Evolutionary conservation across 2,888 invertebrate species (phyloP).

Genomic region (Archaeoteleia sp.): DNA sequence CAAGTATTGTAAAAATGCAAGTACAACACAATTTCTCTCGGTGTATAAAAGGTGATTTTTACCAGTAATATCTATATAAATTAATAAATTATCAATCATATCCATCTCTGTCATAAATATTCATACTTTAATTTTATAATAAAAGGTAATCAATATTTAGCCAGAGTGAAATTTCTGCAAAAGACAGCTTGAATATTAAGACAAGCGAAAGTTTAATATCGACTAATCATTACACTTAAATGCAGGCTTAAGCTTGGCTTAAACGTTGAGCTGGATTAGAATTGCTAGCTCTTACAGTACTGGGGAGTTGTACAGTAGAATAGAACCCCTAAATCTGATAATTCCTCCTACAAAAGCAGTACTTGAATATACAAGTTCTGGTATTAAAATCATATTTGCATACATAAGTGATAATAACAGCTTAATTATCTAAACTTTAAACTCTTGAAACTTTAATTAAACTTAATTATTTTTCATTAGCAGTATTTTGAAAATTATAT

Average conservation of each 20-base stretch:
- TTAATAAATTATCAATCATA: no score
- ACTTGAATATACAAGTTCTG: slow-evolving; percentile 18
- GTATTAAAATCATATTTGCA: slow-evolving; percentile 10
- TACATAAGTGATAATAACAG: no score
- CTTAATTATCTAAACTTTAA: no score
- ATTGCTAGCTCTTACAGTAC: slow-evolving; percentile 41
- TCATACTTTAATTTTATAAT: neutral
- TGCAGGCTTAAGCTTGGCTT: slow-evolving; percentile 48
- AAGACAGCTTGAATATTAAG: slow-evolving; percentile 48
- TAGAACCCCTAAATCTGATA: slow-evolving; percentile 39
- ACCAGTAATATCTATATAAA: neutral
- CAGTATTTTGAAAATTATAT: no score
- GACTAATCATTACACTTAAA: slow-evolving; percentile 48
- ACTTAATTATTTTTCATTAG: no score
- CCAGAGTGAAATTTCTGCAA: slow-evolving; percentile 15
- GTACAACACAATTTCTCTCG: no score
- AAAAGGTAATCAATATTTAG: slow-evolving; percentile 6
- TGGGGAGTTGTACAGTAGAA: slow-evolving; percentile 17
- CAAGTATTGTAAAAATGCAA: no score
- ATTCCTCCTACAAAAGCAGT: slow-evolving; percentile 31
- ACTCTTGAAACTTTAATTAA: no score
- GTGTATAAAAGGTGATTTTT: no score
- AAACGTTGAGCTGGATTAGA: slow-evolving; percentile 47
- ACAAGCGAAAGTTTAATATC: slow-evolving; percentile 48
- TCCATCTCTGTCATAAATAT: no score